Base-by-base conservation (phyloP, 2,888 invertebrate genomes). In the Stomorhina lunata region DNA sequence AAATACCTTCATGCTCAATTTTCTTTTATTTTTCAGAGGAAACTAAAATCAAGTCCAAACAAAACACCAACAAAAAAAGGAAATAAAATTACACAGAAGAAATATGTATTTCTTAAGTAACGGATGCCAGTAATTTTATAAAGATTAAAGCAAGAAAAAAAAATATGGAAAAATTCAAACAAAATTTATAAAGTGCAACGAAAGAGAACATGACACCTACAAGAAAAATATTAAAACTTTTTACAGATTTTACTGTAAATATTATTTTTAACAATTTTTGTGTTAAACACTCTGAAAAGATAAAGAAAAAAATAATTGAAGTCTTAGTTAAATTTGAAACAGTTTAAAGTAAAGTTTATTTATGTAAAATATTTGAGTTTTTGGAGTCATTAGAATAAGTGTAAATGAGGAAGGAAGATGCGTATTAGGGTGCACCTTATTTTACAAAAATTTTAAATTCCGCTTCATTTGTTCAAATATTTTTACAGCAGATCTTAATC, bases 1-100 rank as follows among this genome's bases (percentile, higher is more conserved):
- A n/a, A 50, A 50, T 37, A 25, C 59, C 59, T 48, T 59, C 40
- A 76, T 50, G 66, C n/a, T 66, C 27, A n/a, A 76, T 59, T 68
- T 66, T 53, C 32, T 53, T 32, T 63, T 59, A 34, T 27, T n/a
- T 43, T 48, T 45, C 20, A n/a, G n/a, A n/a, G n/a, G n/a, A n/a
- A n/a, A n/a, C n/a, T n/a, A n/a, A n/a, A n/a, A n/a, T n/a, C n/a
- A n/a, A n/a, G n/a, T n/a, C n/a, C n/a, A n/a, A n/a, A n/a, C 4
- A 43, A 50, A 50, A 25, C 10, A 5, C 32, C 9, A 4, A 34
- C 32, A 55, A 53, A 9, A 27, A 48, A 7, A 22, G 20, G 22
- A 50, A n/a, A 25, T n/a, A 50, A 66, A 66, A 66, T 15, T 29
- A 27, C 22, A 25, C 27, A 25, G 9, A n/a, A n/a, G n/a, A 43